Base-by-base conservation (phyloP, 2,888 invertebrate species). In the Synergus umbraculus region DNA sequence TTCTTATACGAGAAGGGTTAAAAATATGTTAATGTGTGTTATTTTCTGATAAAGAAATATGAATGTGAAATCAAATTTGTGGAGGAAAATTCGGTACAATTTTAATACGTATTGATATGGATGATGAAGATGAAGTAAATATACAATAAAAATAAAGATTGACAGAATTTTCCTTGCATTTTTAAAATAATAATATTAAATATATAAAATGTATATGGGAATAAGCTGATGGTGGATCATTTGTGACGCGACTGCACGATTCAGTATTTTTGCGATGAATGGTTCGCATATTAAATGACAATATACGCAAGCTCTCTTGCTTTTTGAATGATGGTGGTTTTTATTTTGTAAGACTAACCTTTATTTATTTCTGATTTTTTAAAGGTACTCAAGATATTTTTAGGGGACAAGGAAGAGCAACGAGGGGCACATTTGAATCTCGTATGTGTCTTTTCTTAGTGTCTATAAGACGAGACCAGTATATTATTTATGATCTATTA, bases 401-500 rank as follows among this genome's bases (percentile, higher is more conserved):
- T 63, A 22, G 29, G 13, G 13, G 63, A 63, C 12, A 63, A 63
- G 63, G 37, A 49, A 54, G 29, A 49, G 5, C 9, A 49, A 12
- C 13, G 29, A 54, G 15, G 73, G 37, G 54, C 13, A 29, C 63
- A 29, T 63, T 63, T 63, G n/a, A 73, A 54, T 29, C 15, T 73
- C 29, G 37, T 15, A 37, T 49, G 37, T 54, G 15, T 37, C n/a
- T 73, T 73, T 41, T 37, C n/a, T 37, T 41, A 29, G 9, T 49
- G 66, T 84, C 86, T 81, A 85, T 84, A 83, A 78, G 80, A 69
- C 81, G 83, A 83, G 87, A 87, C 83, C 82, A 87, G 83, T 82
- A 86, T 85, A 86, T 87, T 86, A 87, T 86, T 88, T 86, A 86
- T 83, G 87, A 87, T 86, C 86, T 82, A 84, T 83, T 86, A 82